Conservation (phyloP, 2,888 invertebrate species). For the Tipula confusa region DNA sequence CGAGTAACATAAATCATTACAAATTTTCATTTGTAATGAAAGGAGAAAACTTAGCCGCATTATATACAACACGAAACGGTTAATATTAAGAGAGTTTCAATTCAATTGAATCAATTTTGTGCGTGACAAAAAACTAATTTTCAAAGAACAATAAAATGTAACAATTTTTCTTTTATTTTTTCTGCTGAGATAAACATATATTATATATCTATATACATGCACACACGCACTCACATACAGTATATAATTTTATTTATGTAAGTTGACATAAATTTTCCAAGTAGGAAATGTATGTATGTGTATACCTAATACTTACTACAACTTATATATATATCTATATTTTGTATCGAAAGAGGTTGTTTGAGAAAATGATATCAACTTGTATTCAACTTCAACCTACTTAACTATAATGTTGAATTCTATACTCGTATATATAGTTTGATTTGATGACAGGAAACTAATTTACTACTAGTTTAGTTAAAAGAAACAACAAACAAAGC, state of each 20-base stretch:
- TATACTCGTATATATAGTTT: background rate
- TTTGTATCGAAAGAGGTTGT: background rate
- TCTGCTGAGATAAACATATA: slow-evolving; percentile 15
- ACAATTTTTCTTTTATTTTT: background rate
- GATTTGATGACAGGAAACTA: slow-evolving; percentile 9
- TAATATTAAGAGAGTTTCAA: slow-evolving; percentile 4
- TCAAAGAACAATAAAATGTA: slow-evolving; percentile 25
- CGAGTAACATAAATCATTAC: background rate
- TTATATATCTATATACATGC: background rate
- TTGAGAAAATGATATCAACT: background rate
- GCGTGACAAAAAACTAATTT: slow-evolving; percentile 25
- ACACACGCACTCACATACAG: background rate
- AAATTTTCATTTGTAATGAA: slow-evolving; percentile 12
- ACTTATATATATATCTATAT: background rate
- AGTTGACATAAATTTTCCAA: background rate
- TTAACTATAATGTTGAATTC: background rate
- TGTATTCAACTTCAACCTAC: background rate
- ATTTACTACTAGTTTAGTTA: background rate
- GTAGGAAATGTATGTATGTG: background rate
- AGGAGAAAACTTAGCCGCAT: background rate
- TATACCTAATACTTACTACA: background rate
- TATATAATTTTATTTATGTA: background rate
- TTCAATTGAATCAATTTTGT: slow-evolving; percentile 20
- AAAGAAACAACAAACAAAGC: background rate
- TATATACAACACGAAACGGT: slow-evolving; percentile 3